These are phyloP conservation scores for Myioborus melanocephalus DNA, from an alignment of 2,797 vertebrate genomes.

Conservation along the genomic window DNA sequence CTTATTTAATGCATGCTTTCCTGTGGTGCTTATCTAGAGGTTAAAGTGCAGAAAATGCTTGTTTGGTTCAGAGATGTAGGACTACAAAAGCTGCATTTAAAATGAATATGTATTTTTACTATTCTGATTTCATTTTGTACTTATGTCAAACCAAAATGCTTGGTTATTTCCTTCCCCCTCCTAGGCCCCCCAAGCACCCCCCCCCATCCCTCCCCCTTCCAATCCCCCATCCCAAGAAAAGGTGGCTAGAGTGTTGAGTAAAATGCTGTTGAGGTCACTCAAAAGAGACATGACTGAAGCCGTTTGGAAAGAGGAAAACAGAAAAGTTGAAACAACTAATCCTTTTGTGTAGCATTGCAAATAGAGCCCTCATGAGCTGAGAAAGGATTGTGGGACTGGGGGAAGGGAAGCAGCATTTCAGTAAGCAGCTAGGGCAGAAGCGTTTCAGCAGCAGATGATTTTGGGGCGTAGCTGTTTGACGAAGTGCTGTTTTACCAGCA, in stretches of 20 bases:
- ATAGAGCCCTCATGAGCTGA: conserved; percentile 1
- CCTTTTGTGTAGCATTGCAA: conserved; percentile 35
- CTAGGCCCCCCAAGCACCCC: accelerated
- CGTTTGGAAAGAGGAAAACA: conserved; percentile 15
- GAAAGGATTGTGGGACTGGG: background rate
- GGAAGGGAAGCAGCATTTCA: background rate
- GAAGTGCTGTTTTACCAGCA: background rate
- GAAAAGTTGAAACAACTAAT: conserved; percentile 38
- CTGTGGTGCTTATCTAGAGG: background rate
- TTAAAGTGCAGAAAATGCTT: background rate
- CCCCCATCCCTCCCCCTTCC: background rate
- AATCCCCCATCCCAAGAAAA: too few relatives aligned
- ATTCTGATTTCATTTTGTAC: background rate
- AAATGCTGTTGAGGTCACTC: background rate
- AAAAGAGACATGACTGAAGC: background rate
- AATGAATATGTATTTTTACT: background rate
- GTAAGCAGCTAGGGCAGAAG: background rate
- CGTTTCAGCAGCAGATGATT: background rate
- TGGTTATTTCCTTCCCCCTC: background rate
- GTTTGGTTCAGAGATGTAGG: background rate
- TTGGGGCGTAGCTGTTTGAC: background rate
- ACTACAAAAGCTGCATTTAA: background rate
- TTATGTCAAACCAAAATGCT: background rate
- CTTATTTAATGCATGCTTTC: background rate
- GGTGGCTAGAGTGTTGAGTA: background rate